These are phyloP conservation scores for Echeneis naucrates DNA, from an alignment of 2,797 vertebrate genomes.

Conservation along the genomic window DNA sequence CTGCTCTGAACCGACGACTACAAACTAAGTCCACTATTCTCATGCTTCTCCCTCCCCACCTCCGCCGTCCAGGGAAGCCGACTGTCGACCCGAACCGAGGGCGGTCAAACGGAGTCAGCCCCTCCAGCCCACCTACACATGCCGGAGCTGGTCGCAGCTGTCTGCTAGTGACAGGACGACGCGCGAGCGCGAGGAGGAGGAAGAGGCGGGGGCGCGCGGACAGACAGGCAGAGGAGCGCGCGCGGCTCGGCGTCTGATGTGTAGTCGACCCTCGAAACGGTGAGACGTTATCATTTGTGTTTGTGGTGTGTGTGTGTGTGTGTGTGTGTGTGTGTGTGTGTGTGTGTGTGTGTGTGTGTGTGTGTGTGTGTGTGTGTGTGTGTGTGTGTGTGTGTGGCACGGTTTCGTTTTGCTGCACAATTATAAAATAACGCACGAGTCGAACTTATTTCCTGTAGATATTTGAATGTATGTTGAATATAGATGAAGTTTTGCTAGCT, in stretches of 20 bases:
- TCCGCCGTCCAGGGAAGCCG: slow-evolving; percentile 28
- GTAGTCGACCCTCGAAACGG: neutral
- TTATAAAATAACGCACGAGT: neutral
- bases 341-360: too few relatives aligned
- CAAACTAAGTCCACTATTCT: slow-evolving; percentile 64
- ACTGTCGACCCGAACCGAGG: slow-evolving; percentile 29
- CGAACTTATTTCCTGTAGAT: neutral
- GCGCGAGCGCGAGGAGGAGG: slow-evolving; percentile 35
- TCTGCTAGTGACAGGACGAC: slow-evolving; percentile 43
- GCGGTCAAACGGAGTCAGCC: slow-evolving; percentile 36
- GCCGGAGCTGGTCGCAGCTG: slow-evolving; percentile 57
- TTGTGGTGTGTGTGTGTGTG: too few relatives aligned
- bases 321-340: too few relatives aligned
- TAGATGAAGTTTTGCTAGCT: neutral
- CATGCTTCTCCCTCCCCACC: slow-evolving; percentile 77
- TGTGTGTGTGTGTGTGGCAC: neutral
- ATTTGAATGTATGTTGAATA: too few relatives aligned
- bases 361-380: too few relatives aligned
- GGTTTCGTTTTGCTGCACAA: too few relatives aligned
- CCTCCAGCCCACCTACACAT: slow-evolving; percentile 31
- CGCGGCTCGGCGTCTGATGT: neutral
- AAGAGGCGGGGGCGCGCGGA: slow-evolving; percentile 2
- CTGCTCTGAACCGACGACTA: slow-evolving; percentile 50
- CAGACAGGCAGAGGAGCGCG: slow-evolving; percentile 7
- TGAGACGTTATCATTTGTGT: neutral